Conservation (phyloP, 1,140 invertebrate genomes). For the Pogonomyrmex californicus region DNA sequence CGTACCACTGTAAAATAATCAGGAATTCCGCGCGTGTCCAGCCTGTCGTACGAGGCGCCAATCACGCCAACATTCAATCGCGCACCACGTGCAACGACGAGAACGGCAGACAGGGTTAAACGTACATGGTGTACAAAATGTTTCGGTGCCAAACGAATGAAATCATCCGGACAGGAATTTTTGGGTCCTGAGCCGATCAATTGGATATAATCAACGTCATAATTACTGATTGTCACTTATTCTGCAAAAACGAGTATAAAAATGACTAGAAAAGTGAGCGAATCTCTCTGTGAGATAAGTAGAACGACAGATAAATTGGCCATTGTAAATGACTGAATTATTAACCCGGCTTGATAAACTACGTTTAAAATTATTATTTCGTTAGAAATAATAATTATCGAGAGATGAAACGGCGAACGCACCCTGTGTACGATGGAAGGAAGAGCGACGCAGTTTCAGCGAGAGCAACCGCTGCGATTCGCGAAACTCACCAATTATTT, state of each 20-base stretch:
- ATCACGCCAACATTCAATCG: conserved; percentile 86
- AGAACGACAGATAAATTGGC: not conserved
- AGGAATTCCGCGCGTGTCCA: conserved; percentile 83
- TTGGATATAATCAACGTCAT: conserved; percentile 47
- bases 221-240: conserved; percentile 48
- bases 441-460: conserved; percentile 50
- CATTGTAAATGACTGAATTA: not conserved
- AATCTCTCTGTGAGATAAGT: not conserved
- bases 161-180: conserved; percentile 22
- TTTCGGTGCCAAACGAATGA: conserved; percentile 14
- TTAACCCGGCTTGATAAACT: not conserved
- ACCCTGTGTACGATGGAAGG: not conserved
- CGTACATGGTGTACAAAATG: conserved; percentile 62
- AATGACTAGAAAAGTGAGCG: conserved; percentile 11
- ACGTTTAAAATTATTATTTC: not conserved
- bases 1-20: conserved; percentile 79
- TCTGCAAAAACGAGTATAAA: conserved; percentile 22
- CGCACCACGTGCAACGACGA: conserved; percentile 76
- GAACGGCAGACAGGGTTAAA: conserved; percentile 72
- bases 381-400: conserved; percentile 7
- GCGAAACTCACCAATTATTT: conserved; percentile 86
- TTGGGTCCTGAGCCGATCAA: conserved; percentile 19
- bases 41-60: conserved; percentile 82
- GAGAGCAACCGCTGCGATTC: conserved; percentile 78
- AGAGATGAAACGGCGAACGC: conserved; percentile 21